Percentiles rank a stretch among this genome's conserved stretches.
These are phyloP conservation scores for Tetragonisca angustula DNA, from an alignment of 2,888 invertebrate species.

Conservation along the genomic window DNA sequence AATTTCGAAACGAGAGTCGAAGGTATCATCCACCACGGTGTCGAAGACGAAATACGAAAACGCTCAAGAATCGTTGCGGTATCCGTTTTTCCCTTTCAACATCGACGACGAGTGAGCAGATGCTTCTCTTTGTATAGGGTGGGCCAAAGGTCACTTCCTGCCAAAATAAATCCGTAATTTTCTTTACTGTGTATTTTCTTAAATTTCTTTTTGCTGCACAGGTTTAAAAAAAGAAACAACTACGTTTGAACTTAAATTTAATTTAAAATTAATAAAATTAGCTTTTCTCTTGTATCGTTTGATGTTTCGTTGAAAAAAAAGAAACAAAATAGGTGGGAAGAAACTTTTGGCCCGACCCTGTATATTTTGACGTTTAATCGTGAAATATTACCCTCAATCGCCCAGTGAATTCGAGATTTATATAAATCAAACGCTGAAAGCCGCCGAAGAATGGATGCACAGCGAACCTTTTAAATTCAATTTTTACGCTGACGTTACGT, in stretches of 20 bases:
- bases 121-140: background rate
- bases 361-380: background rate
- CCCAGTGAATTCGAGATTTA: slow-evolving; percentile 58
- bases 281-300: too few relatives aligned
- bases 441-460: slow-evolving; percentile 83
- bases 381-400: background rate
- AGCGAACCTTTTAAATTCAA: slow-evolving; percentile 63
- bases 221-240: too few relatives aligned
- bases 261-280: too few relatives aligned
- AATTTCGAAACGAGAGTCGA: background rate
- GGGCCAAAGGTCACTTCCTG: too few relatives aligned
- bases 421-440: slow-evolving; percentile 71
- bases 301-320: too few relatives aligned
- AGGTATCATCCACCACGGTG: background rate
- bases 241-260: too few relatives aligned
- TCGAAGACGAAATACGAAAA: background rate
- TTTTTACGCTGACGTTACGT: slow-evolving; percentile 70
- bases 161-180: too few relatives aligned
- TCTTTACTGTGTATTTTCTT: too few relatives aligned
- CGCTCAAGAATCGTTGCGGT: background rate
- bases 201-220: too few relatives aligned
- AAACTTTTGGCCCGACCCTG: too few relatives aligned
- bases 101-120: slow-evolving; percentile 13
- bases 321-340: too few relatives aligned
- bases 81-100: background rate